phyloP scores from a whole-genome alignment of 2,888 invertebrate species.

The Spodoptera littoralis region DNA sequence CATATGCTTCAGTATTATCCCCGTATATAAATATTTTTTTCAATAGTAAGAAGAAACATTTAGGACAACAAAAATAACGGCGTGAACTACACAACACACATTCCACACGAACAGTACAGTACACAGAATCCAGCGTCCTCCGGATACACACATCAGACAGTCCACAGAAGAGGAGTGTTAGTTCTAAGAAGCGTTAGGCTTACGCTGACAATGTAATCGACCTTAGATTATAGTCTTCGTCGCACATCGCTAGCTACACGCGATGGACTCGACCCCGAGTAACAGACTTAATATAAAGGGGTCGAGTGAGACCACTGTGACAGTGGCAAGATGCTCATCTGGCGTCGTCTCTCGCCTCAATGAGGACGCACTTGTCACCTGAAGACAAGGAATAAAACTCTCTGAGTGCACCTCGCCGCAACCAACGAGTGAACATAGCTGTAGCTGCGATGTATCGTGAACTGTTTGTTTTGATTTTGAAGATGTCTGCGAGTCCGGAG shows the following conservation, averaged over 20 bases:
- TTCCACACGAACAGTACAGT: conserved; percentile 85
- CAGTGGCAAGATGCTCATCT: conserved; percentile 87
- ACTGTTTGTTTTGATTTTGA: conserved; percentile 77
- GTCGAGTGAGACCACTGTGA: conserved; percentile 84
- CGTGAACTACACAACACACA: conserved; percentile 87
- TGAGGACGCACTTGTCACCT: conserved; percentile 95
- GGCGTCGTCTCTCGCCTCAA: conserved; percentile 92
- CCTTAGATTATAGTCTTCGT: conserved; percentile 87
- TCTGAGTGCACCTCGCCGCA: conserved; percentile 87
- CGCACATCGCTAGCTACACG: conserved; percentile 88
- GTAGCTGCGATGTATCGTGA: conserved; percentile 88
- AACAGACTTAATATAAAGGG: conserved; percentile 82
- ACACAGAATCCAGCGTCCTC: conserved; percentile 84
- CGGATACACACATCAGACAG: conserved; percentile 86
- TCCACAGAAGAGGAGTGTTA: conserved; percentile 82
- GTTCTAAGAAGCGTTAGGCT: conserved; percentile 88
- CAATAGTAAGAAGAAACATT: conserved; percentile 67
- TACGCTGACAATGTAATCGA: conserved; percentile 87
- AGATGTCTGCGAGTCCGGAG: conserved; percentile 87
- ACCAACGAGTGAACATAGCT: conserved; percentile 85
- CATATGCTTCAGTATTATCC: conserved; percentile 65
- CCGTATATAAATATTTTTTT: conserved; percentile 64
- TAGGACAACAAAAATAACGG: conserved; percentile 77
- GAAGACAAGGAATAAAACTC: conserved; percentile 90
- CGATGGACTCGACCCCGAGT: conserved; percentile 84